Percentiles rank a stretch among this genome's conserved stretches.
Conservation (phyloP, 2,113 vertebrate genomes). For the Petaurus breviceps region DNA sequence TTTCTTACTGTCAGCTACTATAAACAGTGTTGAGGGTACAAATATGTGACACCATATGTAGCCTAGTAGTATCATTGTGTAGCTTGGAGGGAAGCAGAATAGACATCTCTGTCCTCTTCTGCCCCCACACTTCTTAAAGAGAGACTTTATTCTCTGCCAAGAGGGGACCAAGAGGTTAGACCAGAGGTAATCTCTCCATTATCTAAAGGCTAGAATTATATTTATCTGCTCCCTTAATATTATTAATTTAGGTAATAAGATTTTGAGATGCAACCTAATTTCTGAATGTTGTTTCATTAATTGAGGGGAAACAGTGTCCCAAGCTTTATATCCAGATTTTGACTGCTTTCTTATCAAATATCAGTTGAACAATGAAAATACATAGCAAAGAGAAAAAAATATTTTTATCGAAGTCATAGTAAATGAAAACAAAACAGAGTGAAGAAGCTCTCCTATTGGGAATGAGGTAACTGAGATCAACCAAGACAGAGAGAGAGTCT, state of each 20-base stretch:
- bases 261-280: not conserved
- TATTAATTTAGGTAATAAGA: not conserved
- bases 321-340: not conserved
- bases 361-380: not conserved
- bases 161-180: not conserved
- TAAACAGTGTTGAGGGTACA: not conserved
- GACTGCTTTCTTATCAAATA: not conserved
- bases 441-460: not conserved
- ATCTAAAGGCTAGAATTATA: not conserved
- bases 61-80: not conserved
- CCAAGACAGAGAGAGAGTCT: not conserved
- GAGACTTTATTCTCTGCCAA: not conserved
- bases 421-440: not conserved
- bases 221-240: not conserved
- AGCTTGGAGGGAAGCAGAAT: not conserved
- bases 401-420: not conserved
- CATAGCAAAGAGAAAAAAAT: not conserved
- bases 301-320: not conserved
- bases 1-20: not conserved
- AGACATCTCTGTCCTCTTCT: not conserved
- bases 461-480: not conserved
- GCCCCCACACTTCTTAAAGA: not conserved
- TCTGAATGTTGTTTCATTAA: not conserved
- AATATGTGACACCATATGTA: not conserved
- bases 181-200: not conserved